Evolutionary conservation across 2,888 invertebrate genomes (phyloP), one percentile per base, ranked within the genome.

Genomic region (Idaea dimidiata): DNA sequence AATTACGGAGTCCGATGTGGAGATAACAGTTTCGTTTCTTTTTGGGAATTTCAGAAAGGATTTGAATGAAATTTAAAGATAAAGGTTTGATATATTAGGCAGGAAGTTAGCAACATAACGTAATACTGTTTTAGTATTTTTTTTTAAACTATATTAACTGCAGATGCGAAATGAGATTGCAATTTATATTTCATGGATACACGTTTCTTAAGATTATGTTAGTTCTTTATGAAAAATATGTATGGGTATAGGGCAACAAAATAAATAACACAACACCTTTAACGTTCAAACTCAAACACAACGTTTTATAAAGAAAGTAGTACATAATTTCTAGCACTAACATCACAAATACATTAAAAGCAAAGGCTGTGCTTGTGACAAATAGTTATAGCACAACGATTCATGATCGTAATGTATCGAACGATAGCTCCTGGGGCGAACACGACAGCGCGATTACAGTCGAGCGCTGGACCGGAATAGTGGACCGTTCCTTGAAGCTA

Each of bases 371-470:
- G 79, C 73, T 73, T 76, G 82, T 84, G 87, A 87, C 87, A 87
- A 87, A 88, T 88, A 74, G 83, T 81, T 79, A 77, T 77, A 72
- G 78, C 75, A 68, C 62, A 62, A 65, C 57, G 66, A 69, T 66
- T 61, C 62, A 68, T 64, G 67, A 71, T 74, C 77, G 80, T 82
- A 82, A 82, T 79, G 76, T 79, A 83, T 77, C 69, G 75, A 73
- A 70, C 76, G 81, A 82, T 77, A 76, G 82, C 85, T 83, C 86
- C 87, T 70, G 84, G 77, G 81, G 86, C 78, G 83, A 79, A 85
- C 87, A 87, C 82, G 84, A 87, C 83, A 81, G 72, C 79, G 71
- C 80, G 84, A 86, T 85, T 85, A 84, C 77, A 62, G 78, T 43
- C 43, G 43, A 43, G 10, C 14, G 43, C 43, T 43, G 14, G 43